A percentile compares a stretch with the other conserved stretches of the same genome.
Conservation (phyloP, 2,888 invertebrate genomes). For the Stomorhina lunata region DNA sequence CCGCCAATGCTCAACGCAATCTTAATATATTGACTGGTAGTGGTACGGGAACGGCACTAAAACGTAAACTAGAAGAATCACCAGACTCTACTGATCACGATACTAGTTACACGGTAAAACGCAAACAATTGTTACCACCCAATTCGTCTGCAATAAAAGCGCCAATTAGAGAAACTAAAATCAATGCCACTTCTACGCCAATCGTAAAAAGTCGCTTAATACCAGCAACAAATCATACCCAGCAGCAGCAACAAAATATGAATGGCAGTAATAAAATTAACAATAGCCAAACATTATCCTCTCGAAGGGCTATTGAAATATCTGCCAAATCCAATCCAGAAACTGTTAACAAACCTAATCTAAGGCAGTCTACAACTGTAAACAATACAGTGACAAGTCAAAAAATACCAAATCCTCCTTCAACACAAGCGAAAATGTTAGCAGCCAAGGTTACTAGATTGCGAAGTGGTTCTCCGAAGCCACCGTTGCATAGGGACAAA, state of each 20-base stretch:
- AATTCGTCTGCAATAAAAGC: constrained; percentile 38
- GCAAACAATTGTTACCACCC: constrained; percentile 68
- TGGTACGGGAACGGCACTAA: constrained; percentile 63
- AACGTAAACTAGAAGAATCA: constrained; percentile 60
- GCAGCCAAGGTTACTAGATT: not conserved
- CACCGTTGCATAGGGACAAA: constrained; percentile 12
- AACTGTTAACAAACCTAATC: not conserved
- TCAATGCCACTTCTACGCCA: not conserved
- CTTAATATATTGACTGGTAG: constrained; percentile 27
- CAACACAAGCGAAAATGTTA: constrained; percentile 47
- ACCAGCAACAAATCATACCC: not conserved
- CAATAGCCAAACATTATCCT: constrained; percentile 3
- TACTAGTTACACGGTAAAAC: constrained; percentile 53
- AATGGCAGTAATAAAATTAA: constrained; percentile 52
- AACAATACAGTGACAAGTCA: not conserved
- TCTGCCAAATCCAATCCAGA: constrained; percentile 45
- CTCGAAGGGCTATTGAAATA: constrained; percentile 29
- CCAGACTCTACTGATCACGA: constrained; percentile 66
- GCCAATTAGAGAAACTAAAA: constrained; percentile 34
- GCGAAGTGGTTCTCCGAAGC: constrained; percentile 32
- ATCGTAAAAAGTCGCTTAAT: constrained; percentile 36
- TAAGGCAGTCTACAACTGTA: constrained; percentile 2
- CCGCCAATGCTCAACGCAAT: constrained; percentile 64
- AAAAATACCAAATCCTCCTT: constrained; percentile 22
- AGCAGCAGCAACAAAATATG: constrained; percentile 15